A percentile compares a stretch with the other conserved stretches of the same genome.
phyloP scores from a whole-genome alignment of 1,140 invertebrate genomes.

The Cydia splendana region DNA sequence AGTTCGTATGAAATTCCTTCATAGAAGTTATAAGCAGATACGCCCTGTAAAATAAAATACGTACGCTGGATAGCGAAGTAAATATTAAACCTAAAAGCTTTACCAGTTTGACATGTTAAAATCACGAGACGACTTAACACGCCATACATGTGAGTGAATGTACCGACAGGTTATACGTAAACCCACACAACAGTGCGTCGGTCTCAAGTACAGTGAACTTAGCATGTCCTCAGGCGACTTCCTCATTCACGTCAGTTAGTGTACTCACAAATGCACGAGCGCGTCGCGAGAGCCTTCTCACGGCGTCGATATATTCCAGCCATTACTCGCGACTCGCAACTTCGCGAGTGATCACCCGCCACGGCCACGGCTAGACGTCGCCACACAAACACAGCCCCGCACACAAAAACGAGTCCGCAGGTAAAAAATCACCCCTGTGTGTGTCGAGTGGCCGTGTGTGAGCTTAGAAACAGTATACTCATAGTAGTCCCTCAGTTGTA shows the following conservation, averaged over 20 bases:
- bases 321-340: conserved; percentile 57
- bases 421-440: conserved; percentile 63
- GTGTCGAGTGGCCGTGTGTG: conserved; percentile 61
- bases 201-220: conserved; percentile 28
- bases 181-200: neutral
- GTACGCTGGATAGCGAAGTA: neutral
- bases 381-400: conserved; percentile 57
- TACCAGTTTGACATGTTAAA: neutral
- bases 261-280: conserved; percentile 44
- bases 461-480: conserved; percentile 56
- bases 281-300: conserved; percentile 40
- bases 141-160: neutral
- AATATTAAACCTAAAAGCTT: neutral
- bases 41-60: neutral
- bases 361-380: conserved; percentile 43
- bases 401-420: conserved; percentile 60
- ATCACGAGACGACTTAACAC: neutral
- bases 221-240: conserved; percentile 18
- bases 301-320: conserved; percentile 57
- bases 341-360: conserved; percentile 58
- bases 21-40: neutral
- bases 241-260: conserved; percentile 43
- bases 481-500: conserved; percentile 65
- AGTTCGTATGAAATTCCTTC: neutral
- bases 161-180: neutral